Conservation (phyloP, 2,797 vertebrate genomes). For the Tragopan temminckii region DNA sequence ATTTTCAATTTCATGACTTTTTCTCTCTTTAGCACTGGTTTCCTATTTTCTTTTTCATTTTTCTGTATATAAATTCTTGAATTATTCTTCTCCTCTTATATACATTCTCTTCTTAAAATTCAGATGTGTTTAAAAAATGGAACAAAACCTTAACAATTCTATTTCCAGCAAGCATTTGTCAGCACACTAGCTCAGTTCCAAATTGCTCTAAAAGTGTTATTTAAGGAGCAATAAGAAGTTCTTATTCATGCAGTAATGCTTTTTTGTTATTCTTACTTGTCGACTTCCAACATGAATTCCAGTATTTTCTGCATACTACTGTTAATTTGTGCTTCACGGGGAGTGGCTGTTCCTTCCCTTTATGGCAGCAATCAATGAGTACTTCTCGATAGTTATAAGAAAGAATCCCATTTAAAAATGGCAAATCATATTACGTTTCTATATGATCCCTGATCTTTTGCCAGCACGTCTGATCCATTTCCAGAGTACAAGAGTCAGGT, state of each 20-base stretch:
- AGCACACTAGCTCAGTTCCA: not conserved
- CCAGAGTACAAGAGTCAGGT: slow-evolving; percentile 14
- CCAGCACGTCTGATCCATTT: slow-evolving; percentile 16
- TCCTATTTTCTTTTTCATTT: not conserved
- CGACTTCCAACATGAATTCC: not conserved
- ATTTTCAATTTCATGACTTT: not conserved
- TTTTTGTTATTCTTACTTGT: not conserved
- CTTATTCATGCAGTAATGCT: not conserved
- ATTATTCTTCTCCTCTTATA: not conserved
- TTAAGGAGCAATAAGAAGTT: not conserved
- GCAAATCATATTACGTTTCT: slow-evolving; percentile 18
- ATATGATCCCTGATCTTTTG: slow-evolving; percentile 31
- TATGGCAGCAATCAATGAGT: slow-evolving; percentile 5
- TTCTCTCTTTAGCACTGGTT: not conserved
- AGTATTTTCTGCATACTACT: slow-evolving; percentile 5
- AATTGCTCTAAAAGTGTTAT: not conserved
- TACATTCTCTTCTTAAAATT: not conserved
- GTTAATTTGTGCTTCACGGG: slow-evolving; percentile 21
- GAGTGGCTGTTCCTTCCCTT: slow-evolving; percentile 13
- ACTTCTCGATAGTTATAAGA: not conserved
- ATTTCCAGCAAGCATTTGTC: not conserved
- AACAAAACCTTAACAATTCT: not conserved
- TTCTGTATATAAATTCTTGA: not conserved
- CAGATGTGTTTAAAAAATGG: not conserved
- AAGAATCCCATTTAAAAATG: slow-evolving; percentile 31